Evolutionary conservation across 2,113 vertebrate genomes (phyloP).

Genomic region (Daubentonia madagascariensis): DNA sequence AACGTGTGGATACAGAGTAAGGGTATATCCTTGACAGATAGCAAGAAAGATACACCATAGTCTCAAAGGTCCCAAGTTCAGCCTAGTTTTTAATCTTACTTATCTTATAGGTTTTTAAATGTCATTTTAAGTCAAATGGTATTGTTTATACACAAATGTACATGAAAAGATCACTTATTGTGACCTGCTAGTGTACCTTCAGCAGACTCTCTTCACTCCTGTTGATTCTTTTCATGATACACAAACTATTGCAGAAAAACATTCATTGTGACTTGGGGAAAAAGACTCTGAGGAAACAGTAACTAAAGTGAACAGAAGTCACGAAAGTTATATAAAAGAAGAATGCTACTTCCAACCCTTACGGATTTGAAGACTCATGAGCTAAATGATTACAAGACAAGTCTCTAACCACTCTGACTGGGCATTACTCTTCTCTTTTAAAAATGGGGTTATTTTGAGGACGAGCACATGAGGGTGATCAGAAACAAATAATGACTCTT

Average conservation of each 20-base stretch:
- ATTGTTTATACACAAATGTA: background rate
- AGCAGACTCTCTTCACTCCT: background rate
- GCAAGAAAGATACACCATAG: background rate
- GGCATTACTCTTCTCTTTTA: background rate
- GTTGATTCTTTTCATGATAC: background rate
- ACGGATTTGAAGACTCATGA: background rate
- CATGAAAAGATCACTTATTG: background rate
- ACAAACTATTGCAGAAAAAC: background rate
- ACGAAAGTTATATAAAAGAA: background rate
- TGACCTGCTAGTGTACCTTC: background rate
- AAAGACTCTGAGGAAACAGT: background rate
- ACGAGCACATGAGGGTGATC: background rate
- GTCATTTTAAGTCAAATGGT: background rate
- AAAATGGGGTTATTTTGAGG: background rate
- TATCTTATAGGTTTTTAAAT: background rate
- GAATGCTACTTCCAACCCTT: background rate
- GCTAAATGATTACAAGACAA: background rate
- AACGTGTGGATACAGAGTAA: background rate
- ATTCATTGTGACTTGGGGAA: background rate
- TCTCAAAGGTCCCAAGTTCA: background rate
- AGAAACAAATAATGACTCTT: background rate
- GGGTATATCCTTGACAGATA: background rate
- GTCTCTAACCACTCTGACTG: background rate
- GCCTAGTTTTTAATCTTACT: background rate
- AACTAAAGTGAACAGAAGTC: background rate